A percentile compares a stretch with the other conserved stretches of the same genome.
Evolutionary conservation across 2,113 vertebrate species (phyloP).

Genomic region (Anoplopoma fimbria): DNA sequence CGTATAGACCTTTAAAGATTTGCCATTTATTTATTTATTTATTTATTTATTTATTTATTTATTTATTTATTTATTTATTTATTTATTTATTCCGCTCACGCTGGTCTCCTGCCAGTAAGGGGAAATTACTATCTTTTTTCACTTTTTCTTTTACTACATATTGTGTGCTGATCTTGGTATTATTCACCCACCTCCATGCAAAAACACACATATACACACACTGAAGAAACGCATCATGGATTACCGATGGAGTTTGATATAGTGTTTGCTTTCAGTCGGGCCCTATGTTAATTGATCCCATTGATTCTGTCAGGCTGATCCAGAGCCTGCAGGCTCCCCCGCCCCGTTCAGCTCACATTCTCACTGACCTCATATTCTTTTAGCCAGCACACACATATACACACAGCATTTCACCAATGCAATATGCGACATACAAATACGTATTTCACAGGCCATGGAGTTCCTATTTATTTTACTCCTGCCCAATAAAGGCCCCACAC

Average conservation of each 20-base stretch:
- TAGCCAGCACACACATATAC: conserved; percentile 6
- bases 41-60: background rate
- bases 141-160: conserved; percentile 17
- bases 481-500: conserved; percentile 45
- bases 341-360: background rate
- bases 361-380: conserved; percentile 20
- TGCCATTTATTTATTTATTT: background rate
- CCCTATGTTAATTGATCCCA: conserved; percentile 68
- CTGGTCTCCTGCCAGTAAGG: background rate
- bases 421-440: conserved; percentile 31
- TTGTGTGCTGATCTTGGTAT: background rate
- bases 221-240: conserved; percentile 46
- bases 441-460: conserved; percentile 60
- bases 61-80: background rate
- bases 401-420: conserved; percentile 10
- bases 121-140: conserved; percentile 1
- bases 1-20: background rate
- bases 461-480: conserved; percentile 46
- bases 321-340: conserved; percentile 38
- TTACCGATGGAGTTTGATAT: conserved; percentile 68
- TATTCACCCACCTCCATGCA: background rate
- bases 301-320: conserved; percentile 71
- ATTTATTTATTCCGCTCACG: background rate
- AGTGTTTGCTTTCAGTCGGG: conserved; percentile 62
- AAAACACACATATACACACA: conserved; percentile 6